Evolutionary conservation across 2,797 vertebrate genomes (phyloP).

Genomic region (Lutjanus argentimaculatus): DNA sequence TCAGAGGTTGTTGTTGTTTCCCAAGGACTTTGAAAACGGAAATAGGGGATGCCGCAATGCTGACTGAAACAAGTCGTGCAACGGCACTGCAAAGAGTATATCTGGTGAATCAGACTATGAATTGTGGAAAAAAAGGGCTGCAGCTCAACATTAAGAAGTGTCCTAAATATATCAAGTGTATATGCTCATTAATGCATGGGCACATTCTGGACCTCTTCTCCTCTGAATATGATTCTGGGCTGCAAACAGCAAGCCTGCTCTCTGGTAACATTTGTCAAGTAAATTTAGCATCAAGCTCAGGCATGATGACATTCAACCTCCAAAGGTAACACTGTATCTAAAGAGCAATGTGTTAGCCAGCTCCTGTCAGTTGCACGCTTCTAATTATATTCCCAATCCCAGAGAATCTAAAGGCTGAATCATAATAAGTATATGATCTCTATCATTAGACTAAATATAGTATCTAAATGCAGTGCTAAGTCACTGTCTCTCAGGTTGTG

Average conservation of each 20-base stretch:
- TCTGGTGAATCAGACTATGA: background rate
- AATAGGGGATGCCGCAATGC: no score
- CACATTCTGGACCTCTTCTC: conserved; percentile 17
- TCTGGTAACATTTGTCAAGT: conserved; percentile 57
- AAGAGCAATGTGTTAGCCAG: conserved; percentile 46
- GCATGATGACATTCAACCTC: conserved; percentile 51
- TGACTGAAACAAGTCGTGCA: no score
- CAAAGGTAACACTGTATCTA: conserved; percentile 47
- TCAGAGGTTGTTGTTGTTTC: no score
- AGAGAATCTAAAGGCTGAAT: conserved; percentile 40
- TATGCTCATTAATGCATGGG: conserved; percentile 45
- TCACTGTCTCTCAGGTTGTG: conserved; percentile 41
- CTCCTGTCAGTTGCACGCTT: conserved; percentile 40
- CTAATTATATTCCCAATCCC: conserved; percentile 63
- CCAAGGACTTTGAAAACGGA: no score
- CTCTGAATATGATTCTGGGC: conserved; percentile 20
- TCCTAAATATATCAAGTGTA: conserved; percentile 33
- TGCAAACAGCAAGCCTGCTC: conserved; percentile 23
- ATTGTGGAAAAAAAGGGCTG: conserved; percentile 12
- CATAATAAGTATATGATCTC: conserved; percentile 39
- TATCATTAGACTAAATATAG: conserved; percentile 58
- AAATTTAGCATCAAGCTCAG: conserved; percentile 52
- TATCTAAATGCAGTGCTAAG: conserved; percentile 37
- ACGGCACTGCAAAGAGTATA: no score
- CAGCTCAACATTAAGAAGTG: conserved; percentile 20